Evolutionary conservation across 2,797 vertebrate genomes (phyloP).

Genomic region (Myiotriccus ornatus): DNA sequence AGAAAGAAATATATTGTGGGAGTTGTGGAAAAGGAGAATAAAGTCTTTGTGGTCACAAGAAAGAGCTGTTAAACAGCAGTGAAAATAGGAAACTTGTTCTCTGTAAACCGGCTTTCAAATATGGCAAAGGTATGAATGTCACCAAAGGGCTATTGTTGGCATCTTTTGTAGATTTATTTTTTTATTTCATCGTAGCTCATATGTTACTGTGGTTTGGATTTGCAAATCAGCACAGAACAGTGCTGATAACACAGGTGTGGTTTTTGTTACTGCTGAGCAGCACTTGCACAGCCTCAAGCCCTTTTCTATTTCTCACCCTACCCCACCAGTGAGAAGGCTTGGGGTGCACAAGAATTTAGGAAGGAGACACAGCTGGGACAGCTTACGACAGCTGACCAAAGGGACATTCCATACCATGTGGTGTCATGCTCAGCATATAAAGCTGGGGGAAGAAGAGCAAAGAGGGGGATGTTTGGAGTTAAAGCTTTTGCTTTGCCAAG

Average conservation of each 20-base stretch:
- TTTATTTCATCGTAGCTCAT: background rate
- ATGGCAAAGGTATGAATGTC: background rate
- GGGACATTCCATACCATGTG: background rate
- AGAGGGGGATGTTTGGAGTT: background rate
- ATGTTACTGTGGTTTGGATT: background rate
- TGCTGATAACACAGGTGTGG: background rate
- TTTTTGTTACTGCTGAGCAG: background rate
- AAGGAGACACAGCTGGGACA: background rate
- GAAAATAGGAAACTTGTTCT: background rate
- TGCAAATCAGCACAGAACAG: background rate
- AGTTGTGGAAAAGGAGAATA: background rate
- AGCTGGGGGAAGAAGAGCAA: background rate
- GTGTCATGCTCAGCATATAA: background rate
- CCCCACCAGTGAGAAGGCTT: background rate
- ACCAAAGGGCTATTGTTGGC: background rate
- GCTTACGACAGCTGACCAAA: background rate
- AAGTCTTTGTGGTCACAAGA: background rate
- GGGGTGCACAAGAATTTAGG: background rate
- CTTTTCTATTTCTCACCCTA: background rate
- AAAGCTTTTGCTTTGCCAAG: background rate
- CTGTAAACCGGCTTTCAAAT: background rate
- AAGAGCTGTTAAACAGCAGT: background rate
- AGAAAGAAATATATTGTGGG: background rate
- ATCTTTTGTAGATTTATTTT: background rate
- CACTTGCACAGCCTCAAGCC: accelerated